Evolutionary conservation across 2,797 vertebrate species (phyloP), one percentile per base, ranked within the genome.

Genomic region (Carduelis carduelis): DNA sequence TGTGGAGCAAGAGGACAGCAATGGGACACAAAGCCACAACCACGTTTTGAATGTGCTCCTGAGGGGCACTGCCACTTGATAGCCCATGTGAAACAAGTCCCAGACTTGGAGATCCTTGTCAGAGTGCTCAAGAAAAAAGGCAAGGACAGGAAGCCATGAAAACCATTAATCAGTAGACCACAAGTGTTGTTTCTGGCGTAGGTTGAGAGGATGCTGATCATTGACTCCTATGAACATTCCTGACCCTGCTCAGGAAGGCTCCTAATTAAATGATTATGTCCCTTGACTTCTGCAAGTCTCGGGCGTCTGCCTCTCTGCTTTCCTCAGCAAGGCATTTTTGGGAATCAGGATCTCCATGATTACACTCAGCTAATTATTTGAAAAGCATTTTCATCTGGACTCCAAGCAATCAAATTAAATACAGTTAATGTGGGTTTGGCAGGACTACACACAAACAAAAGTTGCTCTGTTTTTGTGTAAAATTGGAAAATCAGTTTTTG

Each of bases 351-450:
- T 93, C 69, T 87, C 83, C 34, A 44, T 84, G 80, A 95, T 94
- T 95, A 83, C 63, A 75, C 43, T 91, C 93, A 94, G 83, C n/a
- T 90, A 83, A 93, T 94, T 90, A 90, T 84, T 87, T 92, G 81
- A 90, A 96, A 95, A 90, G 83, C 71, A 89, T 95, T 97, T 96
- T 96, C 89, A 94, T 84, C 86, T 92, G 89, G 91, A 83, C 78
- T 90, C 74, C 68, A 94, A 71, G 83, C 60, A 86, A 87, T 90
- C 83, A 90, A 86, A 96, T 79, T 60, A 95, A 93, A 90, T 66
- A 90, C 87, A 77, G 87, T 91, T 95, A 95, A 83, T 83, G 87
- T 84, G 66, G 83, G 35, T 37, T 94, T 96, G 96, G 95, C 85
- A 95, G 84, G 70, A 93, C 77, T 85, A 77, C 90, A 89, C 8